phyloP scores from a whole-genome alignment of 1,140 invertebrate genomes.

The Chrysoperla carnea region DNA sequence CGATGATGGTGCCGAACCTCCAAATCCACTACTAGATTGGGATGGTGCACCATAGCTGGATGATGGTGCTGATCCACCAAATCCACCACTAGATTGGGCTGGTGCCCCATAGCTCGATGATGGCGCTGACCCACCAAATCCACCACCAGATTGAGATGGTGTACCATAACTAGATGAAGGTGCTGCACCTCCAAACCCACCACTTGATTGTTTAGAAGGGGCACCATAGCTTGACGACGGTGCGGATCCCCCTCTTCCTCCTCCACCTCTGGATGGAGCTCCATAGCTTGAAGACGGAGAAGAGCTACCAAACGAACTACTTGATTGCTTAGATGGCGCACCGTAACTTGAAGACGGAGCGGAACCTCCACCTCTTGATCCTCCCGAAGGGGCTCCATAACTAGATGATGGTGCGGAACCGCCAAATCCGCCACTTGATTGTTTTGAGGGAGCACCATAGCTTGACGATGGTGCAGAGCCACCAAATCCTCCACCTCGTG shows the following conservation, averaged over 20 bases:
- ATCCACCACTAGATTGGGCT: slow-evolving; percentile 2
- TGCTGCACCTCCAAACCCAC: slow-evolving; percentile 10
- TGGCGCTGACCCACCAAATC: slow-evolving; percentile 9
- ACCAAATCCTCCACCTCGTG: slow-evolving; percentile 7
- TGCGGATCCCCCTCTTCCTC: slow-evolving; percentile 12
- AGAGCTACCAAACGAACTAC: slow-evolving; percentile 10
- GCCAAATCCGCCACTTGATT: slow-evolving; percentile 2
- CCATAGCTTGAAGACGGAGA: slow-evolving; percentile 23
- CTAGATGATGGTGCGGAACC: slow-evolving; percentile 16
- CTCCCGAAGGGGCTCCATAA: slow-evolving; percentile 15
- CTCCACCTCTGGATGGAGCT: slow-evolving; percentile 11
- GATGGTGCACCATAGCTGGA: slow-evolving; percentile 25
- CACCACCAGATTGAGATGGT: slow-evolving; percentile 7
- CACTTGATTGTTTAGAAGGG: slow-evolving; percentile 12
- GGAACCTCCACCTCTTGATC: neutral
- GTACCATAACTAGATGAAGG: slow-evolving; percentile 15
- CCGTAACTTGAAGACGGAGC: slow-evolving; percentile 8
- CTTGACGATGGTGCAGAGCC: slow-evolving; percentile 15
- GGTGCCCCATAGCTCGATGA: slow-evolving; percentile 13
- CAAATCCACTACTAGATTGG: neutral
- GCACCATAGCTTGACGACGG: slow-evolving; percentile 24
- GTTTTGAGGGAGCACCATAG: slow-evolving; percentile 16
- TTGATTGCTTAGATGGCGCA: slow-evolving; percentile 8
- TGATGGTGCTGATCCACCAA: slow-evolving; percentile 20
- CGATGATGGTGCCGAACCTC: slow-evolving; percentile 8